Base-by-base conservation (phyloP, 2,797 vertebrate species). In the Glossophaga mutica region DNA sequence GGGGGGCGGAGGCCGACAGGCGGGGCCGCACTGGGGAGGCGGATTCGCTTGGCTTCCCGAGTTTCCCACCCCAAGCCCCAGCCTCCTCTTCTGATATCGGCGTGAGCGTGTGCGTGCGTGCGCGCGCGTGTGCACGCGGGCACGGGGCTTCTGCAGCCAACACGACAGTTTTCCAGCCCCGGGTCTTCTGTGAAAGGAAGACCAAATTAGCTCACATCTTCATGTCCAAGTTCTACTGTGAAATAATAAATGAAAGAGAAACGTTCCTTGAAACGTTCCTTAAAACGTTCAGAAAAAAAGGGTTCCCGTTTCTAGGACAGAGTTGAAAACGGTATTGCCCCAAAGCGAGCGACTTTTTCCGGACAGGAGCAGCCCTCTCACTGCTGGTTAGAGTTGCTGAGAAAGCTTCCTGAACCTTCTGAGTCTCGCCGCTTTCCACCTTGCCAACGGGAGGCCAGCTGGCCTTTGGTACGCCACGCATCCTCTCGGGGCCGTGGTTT, bases 381-480 rank as follows among this genome's bases (percentile, higher is more conserved):
- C 2, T 6, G 46, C 8, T 3, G 24, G 22, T 15, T 14, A 6
- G 42, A 19, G n/a, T 5, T 4, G 59, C 42, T 6, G 9, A 32
- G 39, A 52, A 85, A 59, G 39, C 14, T 59, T 71, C 62, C 50
- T 0, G 79, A 91, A 29, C 15, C 68, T 94, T 81, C 48, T 0
- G 0, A 15, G 6, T 11, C 2, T 1, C 1, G 8, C 3, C 0
- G 0, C 32, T 50, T 79, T 59, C 26, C n/a, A 44, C 39, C n/a
- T 26, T 24, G 44, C 5, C 3, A 2, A 14, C 6, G 4, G 1
- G 0, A 0, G 8, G 15, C 65, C 37, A 59, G 18, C 26, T 44
- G 77, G 71, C 3, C 4, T 39, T 7, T 2, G 26, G 26, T 7
- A 0, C 1, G 12, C 32, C 9, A 2, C 32, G 22, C 3, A 15